phyloP scores from a whole-genome alignment of 2,888 invertebrate genomes.

The Tridacna gigas region DNA sequence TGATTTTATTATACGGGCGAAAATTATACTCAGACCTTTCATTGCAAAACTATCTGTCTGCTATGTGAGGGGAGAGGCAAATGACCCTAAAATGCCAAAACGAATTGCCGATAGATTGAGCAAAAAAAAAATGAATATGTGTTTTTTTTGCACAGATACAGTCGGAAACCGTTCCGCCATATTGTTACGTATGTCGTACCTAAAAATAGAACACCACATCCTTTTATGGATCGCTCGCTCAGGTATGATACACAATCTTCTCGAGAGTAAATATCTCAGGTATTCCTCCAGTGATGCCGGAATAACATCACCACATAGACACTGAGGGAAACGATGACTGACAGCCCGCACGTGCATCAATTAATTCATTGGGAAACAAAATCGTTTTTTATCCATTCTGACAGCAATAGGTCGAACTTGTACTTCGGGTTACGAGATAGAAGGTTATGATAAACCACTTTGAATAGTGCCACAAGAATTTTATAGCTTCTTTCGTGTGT shows the following conservation, averaged over 20 bases:
- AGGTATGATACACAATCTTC: constrained; percentile 56
- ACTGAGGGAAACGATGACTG: constrained; percentile 51
- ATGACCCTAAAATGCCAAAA: constrained; percentile 4
- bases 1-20: too few relatives aligned
- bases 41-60: not conserved
- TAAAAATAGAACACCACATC: constrained; percentile 61
- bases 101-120: not conserved
- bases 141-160: constrained; percentile 4
- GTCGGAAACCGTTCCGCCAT: constrained; percentile 43
- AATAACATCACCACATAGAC: constrained; percentile 41
- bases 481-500: too few relatives aligned
- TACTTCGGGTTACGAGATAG: constrained; percentile 2
- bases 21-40: too few relatives aligned
- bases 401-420: constrained; percentile 23
- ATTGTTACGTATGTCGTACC: constrained; percentile 47
- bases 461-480: too few relatives aligned
- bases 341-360: constrained; percentile 56
- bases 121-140: not conserved
- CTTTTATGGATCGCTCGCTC: constrained; percentile 66
- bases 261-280: constrained; percentile 49
- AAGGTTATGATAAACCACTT: not conserved
- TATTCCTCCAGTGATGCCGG: constrained; percentile 46
- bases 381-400: constrained; percentile 24
- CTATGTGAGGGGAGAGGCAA: not conserved
- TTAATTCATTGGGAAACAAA: constrained; percentile 49